Conservation (phyloP, 2,113 vertebrate genomes). For the Strix uralensis region DNA sequence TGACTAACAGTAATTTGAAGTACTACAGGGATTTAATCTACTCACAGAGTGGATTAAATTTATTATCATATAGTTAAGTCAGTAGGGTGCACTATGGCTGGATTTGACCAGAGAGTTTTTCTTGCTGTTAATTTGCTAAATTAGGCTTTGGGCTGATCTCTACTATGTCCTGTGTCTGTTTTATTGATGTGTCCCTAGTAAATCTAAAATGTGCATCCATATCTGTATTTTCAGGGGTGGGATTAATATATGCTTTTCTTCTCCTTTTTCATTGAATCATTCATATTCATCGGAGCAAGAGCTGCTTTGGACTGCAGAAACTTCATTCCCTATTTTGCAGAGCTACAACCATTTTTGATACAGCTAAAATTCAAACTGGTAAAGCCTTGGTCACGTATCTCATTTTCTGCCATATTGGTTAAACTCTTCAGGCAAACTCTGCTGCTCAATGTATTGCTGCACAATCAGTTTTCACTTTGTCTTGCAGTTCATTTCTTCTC, state of each 20-base stretch:
- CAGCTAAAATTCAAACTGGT: neutral
- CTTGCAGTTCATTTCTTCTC: neutral
- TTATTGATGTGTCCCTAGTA: neutral
- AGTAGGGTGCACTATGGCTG: rapidly evolving
- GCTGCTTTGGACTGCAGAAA: neutral
- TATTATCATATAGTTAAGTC: neutral
- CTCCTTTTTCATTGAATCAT: neutral
- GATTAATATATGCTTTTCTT: neutral
- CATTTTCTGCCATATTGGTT: neutral
- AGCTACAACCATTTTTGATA: neutral
- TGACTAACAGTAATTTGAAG: neutral
- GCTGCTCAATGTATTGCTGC: neutral
- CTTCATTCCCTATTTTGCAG: neutral
- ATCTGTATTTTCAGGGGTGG: neutral
- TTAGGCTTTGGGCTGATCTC: neutral
- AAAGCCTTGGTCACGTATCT: rapidly evolving
- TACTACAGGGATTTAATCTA: neutral
- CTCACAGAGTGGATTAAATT: neutral
- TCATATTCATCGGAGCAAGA: neutral
- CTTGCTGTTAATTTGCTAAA: neutral
- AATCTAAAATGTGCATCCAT: neutral
- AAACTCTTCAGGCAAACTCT: neutral
- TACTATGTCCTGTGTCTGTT: neutral
- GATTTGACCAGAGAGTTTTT: neutral
- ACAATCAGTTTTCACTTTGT: neutral